phyloP scores from a whole-genome alignment of 2,113 vertebrate genomes.

The Campylorhamphus procurvoides region DNA sequence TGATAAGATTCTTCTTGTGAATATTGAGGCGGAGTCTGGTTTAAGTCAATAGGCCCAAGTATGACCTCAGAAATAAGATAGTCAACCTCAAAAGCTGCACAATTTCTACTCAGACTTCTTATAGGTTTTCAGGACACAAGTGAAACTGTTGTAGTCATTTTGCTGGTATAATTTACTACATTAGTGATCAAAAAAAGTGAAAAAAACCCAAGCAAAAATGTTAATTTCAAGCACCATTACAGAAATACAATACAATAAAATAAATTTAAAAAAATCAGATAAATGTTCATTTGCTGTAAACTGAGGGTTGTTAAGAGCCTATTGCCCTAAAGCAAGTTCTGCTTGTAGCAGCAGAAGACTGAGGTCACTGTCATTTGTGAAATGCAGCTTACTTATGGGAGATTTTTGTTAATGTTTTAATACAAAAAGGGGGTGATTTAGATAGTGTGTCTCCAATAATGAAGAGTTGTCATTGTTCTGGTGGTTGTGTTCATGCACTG shows the following conservation, averaged over 20 bases:
- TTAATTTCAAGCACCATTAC: slow-evolving; percentile 67
- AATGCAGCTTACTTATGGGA: slow-evolving; percentile 18
- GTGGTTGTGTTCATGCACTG: neutral
- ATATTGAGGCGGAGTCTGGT: neutral
- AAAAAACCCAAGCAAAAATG: slow-evolving; percentile 22
- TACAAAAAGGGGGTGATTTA: neutral
- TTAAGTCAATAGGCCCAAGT: neutral
- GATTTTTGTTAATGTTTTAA: slow-evolving; percentile 35
- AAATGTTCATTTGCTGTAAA: slow-evolving; percentile 50
- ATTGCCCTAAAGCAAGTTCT: slow-evolving; percentile 43
- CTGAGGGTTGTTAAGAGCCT: slow-evolving; percentile 20
- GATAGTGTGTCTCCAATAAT: neutral
- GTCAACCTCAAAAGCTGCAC: neutral
- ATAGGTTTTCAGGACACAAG: slow-evolving; percentile 32
- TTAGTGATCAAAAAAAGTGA: slow-evolving; percentile 46
- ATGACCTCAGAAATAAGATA: slow-evolving; percentile 11
- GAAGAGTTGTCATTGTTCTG: neutral
- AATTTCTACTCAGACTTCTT: slow-evolving; percentile 8
- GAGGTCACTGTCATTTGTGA: slow-evolving; percentile 41
- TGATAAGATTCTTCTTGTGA: neutral
- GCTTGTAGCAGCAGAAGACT: neutral
- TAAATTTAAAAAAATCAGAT: slow-evolving; percentile 21
- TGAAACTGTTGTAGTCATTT: slow-evolving; percentile 6
- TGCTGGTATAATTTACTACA: slow-evolving; percentile 48
- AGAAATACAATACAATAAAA: slow-evolving; percentile 60